phyloP scores from a whole-genome alignment of 1,140 invertebrate species.

The Lineus longissimus region DNA sequence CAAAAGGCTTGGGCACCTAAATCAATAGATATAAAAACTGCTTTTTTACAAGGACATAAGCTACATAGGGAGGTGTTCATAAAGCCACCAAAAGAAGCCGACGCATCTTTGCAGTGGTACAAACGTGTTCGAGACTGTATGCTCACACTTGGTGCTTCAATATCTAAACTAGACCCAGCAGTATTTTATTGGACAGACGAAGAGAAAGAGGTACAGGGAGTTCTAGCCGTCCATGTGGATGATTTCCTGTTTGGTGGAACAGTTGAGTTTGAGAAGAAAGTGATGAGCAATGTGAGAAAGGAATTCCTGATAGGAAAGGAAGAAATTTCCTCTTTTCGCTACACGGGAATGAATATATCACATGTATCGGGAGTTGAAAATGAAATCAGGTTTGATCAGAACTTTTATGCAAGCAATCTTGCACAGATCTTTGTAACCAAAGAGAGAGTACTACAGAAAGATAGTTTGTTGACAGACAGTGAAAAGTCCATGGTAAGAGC shows the following conservation, averaged over 20 bases:
- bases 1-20: no score
- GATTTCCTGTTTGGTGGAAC: constrained; percentile 20
- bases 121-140: constrained; percentile 12
- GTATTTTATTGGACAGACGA: constrained; percentile 17
- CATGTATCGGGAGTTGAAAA: no score
- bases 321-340: constrained; percentile 13
- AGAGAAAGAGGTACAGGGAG: constrained; percentile 7
- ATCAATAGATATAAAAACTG: no score
- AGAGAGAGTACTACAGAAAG: no score
- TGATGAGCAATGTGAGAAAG: constrained; percentile 13
- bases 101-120: constrained; percentile 17
- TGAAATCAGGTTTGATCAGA: no score
- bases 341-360: constrained; percentile 9
- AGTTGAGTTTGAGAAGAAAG: constrained; percentile 12
- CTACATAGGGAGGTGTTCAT: no score
- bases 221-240: constrained; percentile 20
- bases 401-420: no score
- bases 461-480: no score
- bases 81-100: no score
- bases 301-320: constrained; percentile 14
- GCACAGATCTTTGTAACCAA: no score
- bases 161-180: constrained; percentile 14
- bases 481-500: no score
- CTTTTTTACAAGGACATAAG: no score
- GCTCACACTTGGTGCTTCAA: background rate